Conservation (phyloP, 2,113 vertebrate genomes). For the Sialia sialis region DNA sequence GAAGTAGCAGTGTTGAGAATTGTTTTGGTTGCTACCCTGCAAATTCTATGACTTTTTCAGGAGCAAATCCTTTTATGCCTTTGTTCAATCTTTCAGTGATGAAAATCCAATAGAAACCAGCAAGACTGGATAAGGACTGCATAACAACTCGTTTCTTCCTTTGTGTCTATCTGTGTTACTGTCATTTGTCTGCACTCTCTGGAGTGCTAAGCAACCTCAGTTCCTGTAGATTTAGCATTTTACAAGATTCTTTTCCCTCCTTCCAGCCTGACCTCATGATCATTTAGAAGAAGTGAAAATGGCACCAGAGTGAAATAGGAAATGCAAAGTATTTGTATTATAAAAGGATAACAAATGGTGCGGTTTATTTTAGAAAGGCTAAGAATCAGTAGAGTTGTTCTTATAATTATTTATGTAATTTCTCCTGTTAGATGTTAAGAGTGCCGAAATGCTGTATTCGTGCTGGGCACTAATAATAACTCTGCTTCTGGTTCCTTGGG, state of each 20-base stretch:
- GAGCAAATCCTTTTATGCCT: not conserved
- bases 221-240: not conserved
- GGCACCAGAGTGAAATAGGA: not conserved
- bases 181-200: not conserved
- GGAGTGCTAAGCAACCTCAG: not conserved
- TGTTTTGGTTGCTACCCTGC: not conserved
- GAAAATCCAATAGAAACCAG: not conserved
- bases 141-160: not conserved
- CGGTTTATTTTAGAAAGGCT: not conserved
- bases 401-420: not conserved
- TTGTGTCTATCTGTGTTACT: not conserved
- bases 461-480: not conserved
- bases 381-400: not conserved
- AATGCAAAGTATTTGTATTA: not conserved
- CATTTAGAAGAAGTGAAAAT: not conserved
- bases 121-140: not conserved
- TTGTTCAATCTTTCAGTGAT: not conserved
- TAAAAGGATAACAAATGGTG: not conserved
- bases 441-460: not conserved
- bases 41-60: not conserved
- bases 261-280: not conserved
- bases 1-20: not conserved
- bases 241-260: not conserved
- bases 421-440: not conserved
- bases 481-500: not conserved